Conservation (phyloP, 30 jellyfish, hydroid and myxozoan genomes). For the Aurelia coerulea region DNA sequence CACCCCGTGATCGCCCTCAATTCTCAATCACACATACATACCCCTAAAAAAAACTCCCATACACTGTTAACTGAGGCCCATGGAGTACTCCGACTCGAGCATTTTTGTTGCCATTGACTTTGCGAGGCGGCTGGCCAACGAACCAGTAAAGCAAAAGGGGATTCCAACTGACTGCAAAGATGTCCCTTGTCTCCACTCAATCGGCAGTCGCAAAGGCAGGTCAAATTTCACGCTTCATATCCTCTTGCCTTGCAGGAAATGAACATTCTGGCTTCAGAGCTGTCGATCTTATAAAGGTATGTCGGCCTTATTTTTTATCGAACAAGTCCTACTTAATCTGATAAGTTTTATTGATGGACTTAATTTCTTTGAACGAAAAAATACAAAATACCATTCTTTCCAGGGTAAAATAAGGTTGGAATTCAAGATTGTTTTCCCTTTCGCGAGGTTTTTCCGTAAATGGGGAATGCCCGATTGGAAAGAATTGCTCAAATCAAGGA, state of each 20-base stretch:
- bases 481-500: too few relatives aligned
- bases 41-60: too few relatives aligned
- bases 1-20: too few relatives aligned
- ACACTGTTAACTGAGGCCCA: too few relatives aligned
- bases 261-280: slow-evolving; percentile 96
- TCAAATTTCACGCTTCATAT: slow-evolving; percentile 75
- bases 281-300: slow-evolving; percentile 92
- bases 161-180: slow-evolving; percentile 42
- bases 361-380: too few relatives aligned
- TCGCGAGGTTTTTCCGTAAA: not conserved
- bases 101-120: not conserved
- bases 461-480: not conserved
- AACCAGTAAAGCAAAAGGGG: slow-evolving; percentile 61
- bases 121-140: not conserved
- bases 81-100: too few relatives aligned
- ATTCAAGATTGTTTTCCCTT: not conserved
- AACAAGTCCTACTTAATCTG: not conserved
- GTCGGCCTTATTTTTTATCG: slow-evolving; percentile 3
- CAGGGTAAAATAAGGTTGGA: too few relatives aligned
- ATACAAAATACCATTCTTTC: too few relatives aligned
- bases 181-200: slow-evolving; percentile 35
- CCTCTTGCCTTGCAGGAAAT: slow-evolving; percentile 75
- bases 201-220: slow-evolving; percentile 71
- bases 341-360: not conserved
- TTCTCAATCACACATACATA: too few relatives aligned